Percentiles rank a stretch among this genome's conserved stretches.
Conservation (phyloP, 35 echinoderm and acorn worm species). For the Anneissia japonica region DNA sequence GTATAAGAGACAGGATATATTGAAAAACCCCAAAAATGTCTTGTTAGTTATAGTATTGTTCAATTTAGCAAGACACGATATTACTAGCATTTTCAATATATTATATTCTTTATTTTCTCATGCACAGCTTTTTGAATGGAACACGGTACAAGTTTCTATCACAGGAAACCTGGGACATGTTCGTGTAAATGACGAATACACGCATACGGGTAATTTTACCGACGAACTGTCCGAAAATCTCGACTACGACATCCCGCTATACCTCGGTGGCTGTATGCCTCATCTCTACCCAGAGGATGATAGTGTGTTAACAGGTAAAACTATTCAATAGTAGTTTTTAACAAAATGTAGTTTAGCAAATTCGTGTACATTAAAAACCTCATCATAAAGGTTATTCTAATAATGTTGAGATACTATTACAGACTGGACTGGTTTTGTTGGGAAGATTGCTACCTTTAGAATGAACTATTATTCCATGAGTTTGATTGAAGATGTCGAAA, state of each 20-base stretch:
- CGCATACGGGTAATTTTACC: conserved; percentile 23
- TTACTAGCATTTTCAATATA: too few relatives aligned
- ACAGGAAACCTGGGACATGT: conserved; percentile 33
- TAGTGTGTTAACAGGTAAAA: not conserved
- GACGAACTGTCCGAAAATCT: conserved; percentile 13
- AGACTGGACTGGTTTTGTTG: not conserved
- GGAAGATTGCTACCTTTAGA: not conserved
- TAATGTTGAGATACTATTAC: too few relatives aligned
- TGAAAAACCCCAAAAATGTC: too few relatives aligned
- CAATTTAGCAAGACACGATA: too few relatives aligned
- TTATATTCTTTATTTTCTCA: not conserved
- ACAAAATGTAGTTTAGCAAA: too few relatives aligned
- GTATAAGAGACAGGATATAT: too few relatives aligned
- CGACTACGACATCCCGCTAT: conserved; percentile 74
- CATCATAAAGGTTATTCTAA: too few relatives aligned
- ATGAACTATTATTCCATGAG: not conserved
- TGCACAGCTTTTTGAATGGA: conserved; percentile 62
- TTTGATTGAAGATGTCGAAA: not conserved
- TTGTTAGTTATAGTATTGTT: too few relatives aligned
- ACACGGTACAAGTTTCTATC: conserved; percentile 53
- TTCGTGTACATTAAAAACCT: too few relatives aligned
- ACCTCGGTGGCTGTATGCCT: conserved; percentile 70
- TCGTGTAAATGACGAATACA: conserved; percentile 60
- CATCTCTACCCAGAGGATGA: conserved; percentile 44
- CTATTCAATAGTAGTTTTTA: too few relatives aligned